Conservation (phyloP, 1,140 invertebrate genomes). For the Temnothorax longispinosus region DNA sequence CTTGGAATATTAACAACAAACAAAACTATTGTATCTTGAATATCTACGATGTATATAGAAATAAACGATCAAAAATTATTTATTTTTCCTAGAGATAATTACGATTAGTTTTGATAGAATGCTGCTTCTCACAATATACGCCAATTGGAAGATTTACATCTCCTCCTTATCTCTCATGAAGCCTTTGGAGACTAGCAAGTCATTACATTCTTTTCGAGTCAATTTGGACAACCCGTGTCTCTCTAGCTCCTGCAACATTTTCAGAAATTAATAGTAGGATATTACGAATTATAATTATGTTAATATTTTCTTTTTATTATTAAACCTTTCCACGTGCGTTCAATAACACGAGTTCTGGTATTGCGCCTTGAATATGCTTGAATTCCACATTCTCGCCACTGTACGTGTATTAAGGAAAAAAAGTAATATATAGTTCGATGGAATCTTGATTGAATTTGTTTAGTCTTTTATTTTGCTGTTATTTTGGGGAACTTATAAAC, state of each 20-base stretch:
- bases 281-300: neutral
- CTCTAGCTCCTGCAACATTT: conserved; percentile 87
- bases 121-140: neutral
- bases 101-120: conserved; percentile 4
- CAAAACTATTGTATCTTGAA: neutral
- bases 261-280: conserved; percentile 19
- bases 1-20: conserved; percentile 11
- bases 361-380: conserved; percentile 89
- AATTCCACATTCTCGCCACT: conserved; percentile 88
- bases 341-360: conserved; percentile 89
- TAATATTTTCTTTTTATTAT: conserved; percentile 20
- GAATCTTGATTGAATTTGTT: neutral
- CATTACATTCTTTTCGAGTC: conserved; percentile 89
- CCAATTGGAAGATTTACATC: conserved; percentile 70
- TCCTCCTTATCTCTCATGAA: conserved; percentile 86
- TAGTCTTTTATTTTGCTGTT: neutral
- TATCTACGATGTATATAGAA: neutral
- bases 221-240: conserved; percentile 87
- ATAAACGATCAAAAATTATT: neutral
- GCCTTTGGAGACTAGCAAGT: conserved; percentile 88
- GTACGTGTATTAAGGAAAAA: conserved; percentile 71
- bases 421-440: neutral
- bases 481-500: neutral
- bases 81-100: neutral
- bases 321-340: conserved; percentile 86